Percentiles rank a stretch among this genome's conserved stretches.
These are phyloP conservation scores for Notechis scutatus DNA, from an alignment of 2,113 vertebrate genomes.

Conservation along the genomic window DNA sequence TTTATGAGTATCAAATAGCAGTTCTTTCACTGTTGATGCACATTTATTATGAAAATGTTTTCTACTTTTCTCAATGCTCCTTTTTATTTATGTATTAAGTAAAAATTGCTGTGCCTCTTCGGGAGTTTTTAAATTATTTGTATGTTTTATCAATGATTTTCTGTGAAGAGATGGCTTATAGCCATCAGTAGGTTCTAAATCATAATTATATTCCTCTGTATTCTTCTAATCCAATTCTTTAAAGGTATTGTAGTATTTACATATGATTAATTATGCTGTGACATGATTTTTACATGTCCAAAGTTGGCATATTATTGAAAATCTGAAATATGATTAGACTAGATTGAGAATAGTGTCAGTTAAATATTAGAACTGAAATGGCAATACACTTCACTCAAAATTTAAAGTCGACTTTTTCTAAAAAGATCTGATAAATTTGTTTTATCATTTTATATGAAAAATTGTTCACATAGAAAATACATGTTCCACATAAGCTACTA, in stretches of 20 bases:
- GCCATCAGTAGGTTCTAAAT: background rate
- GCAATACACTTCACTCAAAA: background rate
- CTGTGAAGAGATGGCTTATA: background rate
- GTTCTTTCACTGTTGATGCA: background rate
- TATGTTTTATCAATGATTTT: background rate
- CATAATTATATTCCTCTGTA: background rate
- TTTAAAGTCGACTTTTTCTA: background rate
- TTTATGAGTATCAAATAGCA: background rate
- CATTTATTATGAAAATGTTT: background rate
- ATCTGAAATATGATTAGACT: background rate
- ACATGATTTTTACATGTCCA: background rate
- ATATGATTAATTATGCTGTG: background rate
- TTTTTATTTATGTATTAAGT: background rate
- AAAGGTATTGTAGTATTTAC: background rate
- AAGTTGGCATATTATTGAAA: background rate
- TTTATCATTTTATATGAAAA: background rate
- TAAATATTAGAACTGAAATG: background rate
- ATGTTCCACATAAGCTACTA: background rate
- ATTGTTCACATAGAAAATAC: background rate
- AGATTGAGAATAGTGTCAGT: background rate
- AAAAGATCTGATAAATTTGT: background rate
- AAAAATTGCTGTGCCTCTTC: background rate
- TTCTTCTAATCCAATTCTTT: background rate
- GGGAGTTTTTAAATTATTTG: background rate
- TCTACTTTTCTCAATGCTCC: background rate